Evolutionary conservation across 2,888 invertebrate species (phyloP).

Genomic region (Conus canariensis): DNA sequence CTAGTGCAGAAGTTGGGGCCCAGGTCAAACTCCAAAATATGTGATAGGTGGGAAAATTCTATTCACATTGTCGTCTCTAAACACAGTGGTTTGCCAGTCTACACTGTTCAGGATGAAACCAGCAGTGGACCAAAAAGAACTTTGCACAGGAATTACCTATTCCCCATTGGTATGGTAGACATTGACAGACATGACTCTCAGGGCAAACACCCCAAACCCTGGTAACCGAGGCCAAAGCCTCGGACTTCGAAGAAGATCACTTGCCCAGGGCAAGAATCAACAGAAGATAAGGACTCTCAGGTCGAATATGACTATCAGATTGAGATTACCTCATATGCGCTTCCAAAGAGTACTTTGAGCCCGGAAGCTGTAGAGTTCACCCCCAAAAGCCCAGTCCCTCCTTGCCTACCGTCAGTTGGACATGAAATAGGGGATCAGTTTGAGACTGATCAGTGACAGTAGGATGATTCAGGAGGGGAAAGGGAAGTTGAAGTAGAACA

Average conservation of each 20-base stretch:
- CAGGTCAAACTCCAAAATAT: background rate
- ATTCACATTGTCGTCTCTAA: background rate
- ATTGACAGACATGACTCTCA: too few relatives aligned
- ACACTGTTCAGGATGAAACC: background rate
- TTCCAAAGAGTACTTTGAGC: too few relatives aligned
- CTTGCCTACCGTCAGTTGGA: too few relatives aligned
- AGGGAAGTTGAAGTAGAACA: background rate
- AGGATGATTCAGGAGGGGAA: background rate
- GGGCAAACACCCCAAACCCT: too few relatives aligned
- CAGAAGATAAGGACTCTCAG: too few relatives aligned
- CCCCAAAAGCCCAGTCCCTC: too few relatives aligned
- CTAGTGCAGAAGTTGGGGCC: background rate
- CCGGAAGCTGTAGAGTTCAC: too few relatives aligned
- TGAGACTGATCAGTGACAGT: background rate
- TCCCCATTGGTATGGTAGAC: conserved; percentile 10
- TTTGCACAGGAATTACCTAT: conserved; percentile 10
- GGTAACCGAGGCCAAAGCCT: too few relatives aligned
- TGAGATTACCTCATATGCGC: too few relatives aligned
- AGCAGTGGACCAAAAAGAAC: background rate
- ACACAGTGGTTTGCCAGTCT: background rate
- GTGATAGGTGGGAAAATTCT: background rate
- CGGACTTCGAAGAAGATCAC: too few relatives aligned
- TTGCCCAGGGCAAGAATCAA: too few relatives aligned
- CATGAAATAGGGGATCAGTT: background rate
- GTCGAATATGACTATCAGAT: too few relatives aligned